Conservation (phyloP, 2,113 vertebrate genomes). For the Eidolon helvum region DNA sequence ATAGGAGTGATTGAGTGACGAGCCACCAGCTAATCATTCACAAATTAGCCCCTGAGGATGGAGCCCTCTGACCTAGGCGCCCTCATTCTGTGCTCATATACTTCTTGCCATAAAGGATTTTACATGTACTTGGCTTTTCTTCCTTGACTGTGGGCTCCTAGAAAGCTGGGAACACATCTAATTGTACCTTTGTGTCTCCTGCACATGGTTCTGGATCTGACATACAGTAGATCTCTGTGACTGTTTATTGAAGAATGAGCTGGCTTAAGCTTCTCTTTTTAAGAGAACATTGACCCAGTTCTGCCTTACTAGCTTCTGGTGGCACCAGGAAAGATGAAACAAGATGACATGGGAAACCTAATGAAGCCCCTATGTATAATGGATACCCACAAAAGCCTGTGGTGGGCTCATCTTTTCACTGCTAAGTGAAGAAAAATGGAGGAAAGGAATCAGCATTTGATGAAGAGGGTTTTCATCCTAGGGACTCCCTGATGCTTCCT, state of each 20-base stretch:
- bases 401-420: background rate
- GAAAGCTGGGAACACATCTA: background rate
- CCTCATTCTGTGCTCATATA: background rate
- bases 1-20: background rate
- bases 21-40: background rate
- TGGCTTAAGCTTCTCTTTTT: background rate
- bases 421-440: background rate
- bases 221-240: background rate
- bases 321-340: background rate
- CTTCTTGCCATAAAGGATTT: background rate
- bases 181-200: background rate
- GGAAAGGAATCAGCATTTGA: background rate
- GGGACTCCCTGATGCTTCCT: background rate
- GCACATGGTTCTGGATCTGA: background rate
- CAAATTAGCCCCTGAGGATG: background rate
- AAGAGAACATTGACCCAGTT: background rate
- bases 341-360: background rate
- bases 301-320: background rate
- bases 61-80: background rate
- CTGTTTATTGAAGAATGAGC: background rate
- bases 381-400: background rate
- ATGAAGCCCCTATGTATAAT: background rate
- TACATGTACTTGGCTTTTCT: background rate
- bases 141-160: background rate
- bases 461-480: background rate